Conservation (phyloP, 1,140 invertebrate genomes). For the Pseudachorutes palmiensis region DNA sequence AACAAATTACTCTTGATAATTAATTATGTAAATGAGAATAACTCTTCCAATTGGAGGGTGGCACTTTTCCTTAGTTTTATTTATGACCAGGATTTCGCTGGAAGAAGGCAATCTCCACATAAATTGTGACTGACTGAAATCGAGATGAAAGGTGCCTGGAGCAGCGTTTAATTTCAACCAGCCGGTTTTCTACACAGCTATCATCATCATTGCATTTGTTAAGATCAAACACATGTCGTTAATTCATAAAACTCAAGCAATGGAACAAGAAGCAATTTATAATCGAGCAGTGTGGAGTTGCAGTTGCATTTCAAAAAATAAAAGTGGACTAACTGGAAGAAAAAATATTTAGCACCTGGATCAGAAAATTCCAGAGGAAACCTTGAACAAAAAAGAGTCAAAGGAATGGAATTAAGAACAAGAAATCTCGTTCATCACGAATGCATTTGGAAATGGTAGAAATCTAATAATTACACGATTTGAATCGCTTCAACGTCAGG, state of each 20-base stretch:
- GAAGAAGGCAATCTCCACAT: neutral
- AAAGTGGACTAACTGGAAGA: neutral
- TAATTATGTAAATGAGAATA: constrained; percentile 11
- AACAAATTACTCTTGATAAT: constrained; percentile 10
- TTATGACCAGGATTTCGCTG: neutral
- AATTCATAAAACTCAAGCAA: constrained; percentile 10
- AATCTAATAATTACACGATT: neutral
- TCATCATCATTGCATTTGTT: neutral
- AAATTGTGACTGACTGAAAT: neutral
- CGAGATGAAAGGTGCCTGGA: constrained; percentile 10
- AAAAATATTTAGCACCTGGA: neutral
- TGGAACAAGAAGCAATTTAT: neutral
- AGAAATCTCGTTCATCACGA: neutral
- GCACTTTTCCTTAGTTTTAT: neutral
- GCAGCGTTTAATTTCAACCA: neutral
- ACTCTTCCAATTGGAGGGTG: neutral
- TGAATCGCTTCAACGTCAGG: neutral
- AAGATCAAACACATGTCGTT: constrained; percentile 11
- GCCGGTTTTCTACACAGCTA: neutral
- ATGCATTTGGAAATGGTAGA: neutral
- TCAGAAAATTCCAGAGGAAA: no score
- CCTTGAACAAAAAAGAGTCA: no score
- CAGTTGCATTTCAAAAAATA: neutral
- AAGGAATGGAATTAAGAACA: no score
- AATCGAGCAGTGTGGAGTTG: neutral